These are phyloP conservation scores for Alca torda DNA, from an alignment of 2,797 vertebrate genomes.

Conservation along the genomic window DNA sequence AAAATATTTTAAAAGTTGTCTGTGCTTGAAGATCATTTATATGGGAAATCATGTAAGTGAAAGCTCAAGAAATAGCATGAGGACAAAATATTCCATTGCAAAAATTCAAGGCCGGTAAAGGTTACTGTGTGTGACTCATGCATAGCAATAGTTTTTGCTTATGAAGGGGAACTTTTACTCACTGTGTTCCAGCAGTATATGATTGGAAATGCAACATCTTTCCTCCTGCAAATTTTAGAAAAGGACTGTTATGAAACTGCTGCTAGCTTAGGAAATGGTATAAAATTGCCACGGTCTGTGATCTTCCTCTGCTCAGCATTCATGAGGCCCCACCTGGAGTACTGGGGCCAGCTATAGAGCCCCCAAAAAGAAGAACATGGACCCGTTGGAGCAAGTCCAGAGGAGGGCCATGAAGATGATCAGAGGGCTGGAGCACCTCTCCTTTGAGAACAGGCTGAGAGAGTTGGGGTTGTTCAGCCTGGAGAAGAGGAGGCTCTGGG, in stretches of 20 bases:
- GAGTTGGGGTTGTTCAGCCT: not conserved
- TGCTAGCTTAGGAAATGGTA: not conserved
- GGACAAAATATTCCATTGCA: not conserved
- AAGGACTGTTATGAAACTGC: not conserved
- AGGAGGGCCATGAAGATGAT: not conserved
- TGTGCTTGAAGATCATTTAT: not conserved
- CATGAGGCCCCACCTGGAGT: not conserved
- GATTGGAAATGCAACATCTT: not conserved
- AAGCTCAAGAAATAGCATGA: not conserved
- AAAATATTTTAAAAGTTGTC: not conserved
- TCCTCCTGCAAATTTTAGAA: not conserved
- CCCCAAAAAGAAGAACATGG: too few relatives aligned
- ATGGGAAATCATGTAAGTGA: not conserved
- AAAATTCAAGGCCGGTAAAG: not conserved
- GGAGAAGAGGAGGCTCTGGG: not conserved
- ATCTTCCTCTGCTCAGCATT: not conserved
- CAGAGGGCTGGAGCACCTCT: not conserved
- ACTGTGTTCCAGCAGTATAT: not conserved
- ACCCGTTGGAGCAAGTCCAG: not conserved
- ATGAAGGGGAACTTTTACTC: not conserved
- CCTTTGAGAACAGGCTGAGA: not conserved
- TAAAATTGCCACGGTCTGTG: not conserved
- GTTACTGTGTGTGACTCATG: not conserved
- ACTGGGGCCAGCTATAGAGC: not conserved
- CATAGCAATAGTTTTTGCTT: not conserved